Conservation (phyloP, 2,113 vertebrate species). For the Piprites chloris region DNA sequence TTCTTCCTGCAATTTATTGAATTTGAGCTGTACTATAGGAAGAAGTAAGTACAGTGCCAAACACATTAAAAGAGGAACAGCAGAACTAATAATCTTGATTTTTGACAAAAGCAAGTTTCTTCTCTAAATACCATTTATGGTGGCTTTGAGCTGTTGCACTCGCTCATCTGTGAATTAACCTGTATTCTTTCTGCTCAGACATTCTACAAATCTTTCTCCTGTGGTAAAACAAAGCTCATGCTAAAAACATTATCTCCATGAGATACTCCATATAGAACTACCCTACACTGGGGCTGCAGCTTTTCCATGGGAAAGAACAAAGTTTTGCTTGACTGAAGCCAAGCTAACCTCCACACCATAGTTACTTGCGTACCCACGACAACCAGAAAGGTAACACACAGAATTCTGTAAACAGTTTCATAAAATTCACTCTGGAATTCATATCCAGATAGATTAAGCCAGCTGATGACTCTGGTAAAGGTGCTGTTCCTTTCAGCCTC, state of each 20-base stretch:
- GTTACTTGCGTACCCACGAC: background rate
- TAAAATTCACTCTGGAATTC: background rate
- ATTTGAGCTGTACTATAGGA: background rate
- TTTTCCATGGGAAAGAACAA: background rate
- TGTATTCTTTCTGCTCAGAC: background rate
- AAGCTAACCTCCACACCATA: background rate
- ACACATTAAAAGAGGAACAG: background rate
- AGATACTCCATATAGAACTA: background rate
- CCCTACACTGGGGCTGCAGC: background rate
- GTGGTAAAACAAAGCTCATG: background rate
- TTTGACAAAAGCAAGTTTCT: background rate
- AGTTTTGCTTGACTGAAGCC: background rate
- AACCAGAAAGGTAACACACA: background rate
- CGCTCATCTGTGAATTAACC: background rate
- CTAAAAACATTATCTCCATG: background rate
- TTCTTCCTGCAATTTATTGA: background rate
- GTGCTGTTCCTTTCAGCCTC: background rate
- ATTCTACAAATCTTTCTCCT: background rate
- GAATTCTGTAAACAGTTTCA: background rate
- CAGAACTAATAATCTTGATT: background rate
- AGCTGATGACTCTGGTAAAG: background rate
- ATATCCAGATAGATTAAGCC: background rate
- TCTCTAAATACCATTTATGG: background rate
- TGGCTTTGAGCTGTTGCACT: background rate
- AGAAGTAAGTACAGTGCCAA: background rate